Evolutionary conservation across 2,888 invertebrate genomes (phyloP), one percentile per base, ranked within the genome.

Genomic region (Mallateleia sp.): DNA sequence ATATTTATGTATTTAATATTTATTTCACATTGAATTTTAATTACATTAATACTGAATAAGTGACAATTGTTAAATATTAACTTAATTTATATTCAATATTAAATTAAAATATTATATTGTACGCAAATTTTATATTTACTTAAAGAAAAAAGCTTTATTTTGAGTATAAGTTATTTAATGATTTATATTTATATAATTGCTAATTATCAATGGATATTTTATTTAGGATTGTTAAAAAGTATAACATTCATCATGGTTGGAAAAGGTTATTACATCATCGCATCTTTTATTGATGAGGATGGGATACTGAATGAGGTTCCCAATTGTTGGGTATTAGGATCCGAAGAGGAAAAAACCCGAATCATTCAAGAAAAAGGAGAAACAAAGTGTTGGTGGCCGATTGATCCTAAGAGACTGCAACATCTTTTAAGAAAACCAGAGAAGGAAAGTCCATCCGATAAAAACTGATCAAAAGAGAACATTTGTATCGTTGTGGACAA

Each of bases 311-410:
- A 38, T 38, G 38, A 38, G 38, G 14, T 38, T 11, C 38, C 38
- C 14, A 14, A 11, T 11, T 14, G 38, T 14, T 38, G 38, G 38
- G 2, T 38, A 11, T 11, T 38, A 38, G 38, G 14, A 38, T 11
- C 38, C 7, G 38, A 38, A 38, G 38, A 38, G 14, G 7, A 38
- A 11, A 38, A 11, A 38, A 7, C 6, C 14, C 38, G 14, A 11
- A 38, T 38, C 2, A 38, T 38, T 38, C 9, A 56, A 28, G 32
- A 56, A 25, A 56, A 56, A 28, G 56, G 28, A 56, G 22, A 28
- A 25, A 56, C 56, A 0, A 18, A 2, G 6, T 56, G 56, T 18
- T 56, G 56, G 56, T 56, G 56, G 56, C 56, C 56, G 2, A 56
- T 28, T 32, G 28, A 56, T 9, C 5, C 56, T 15, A 56, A 56